phyloP scores from a whole-genome alignment of 1,140 invertebrate species.

The Lysiphlebus fabarum region DNA sequence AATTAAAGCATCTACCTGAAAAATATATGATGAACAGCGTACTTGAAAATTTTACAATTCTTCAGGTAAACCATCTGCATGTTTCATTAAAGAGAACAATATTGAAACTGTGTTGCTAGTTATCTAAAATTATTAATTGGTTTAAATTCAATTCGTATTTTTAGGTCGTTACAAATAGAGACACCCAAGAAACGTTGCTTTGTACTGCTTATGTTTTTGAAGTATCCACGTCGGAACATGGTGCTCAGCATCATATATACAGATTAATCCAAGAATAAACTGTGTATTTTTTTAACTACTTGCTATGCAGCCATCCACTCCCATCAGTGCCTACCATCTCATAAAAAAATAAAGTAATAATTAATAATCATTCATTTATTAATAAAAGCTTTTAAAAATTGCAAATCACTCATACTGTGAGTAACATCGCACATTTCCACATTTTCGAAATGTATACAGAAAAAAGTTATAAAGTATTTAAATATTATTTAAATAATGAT shows the following conservation, averaged over 20 bases:
- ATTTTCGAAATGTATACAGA: slow-evolving; percentile 18
- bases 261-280: slow-evolving; percentile 89
- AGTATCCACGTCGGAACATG: slow-evolving; percentile 96
- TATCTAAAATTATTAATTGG: background rate
- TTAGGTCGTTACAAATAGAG: slow-evolving; percentile 95
- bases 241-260: slow-evolving; percentile 98
- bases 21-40: slow-evolving; percentile 99
- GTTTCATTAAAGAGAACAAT: too few relatives aligned
- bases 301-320: slow-evolving; percentile 58
- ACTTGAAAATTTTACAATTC: slow-evolving; percentile 98
- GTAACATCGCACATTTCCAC: slow-evolving; percentile 26
- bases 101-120: background rate
- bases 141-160: slow-evolving; percentile 31
- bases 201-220: slow-evolving; percentile 99
- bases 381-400: background rate
- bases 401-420: slow-evolving; percentile 14
- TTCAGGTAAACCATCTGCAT: slow-evolving; percentile 70
- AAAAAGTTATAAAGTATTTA: slow-evolving; percentile 2
- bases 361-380: slow-evolving; percentile 43
- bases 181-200: slow-evolving; percentile 96
- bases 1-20: slow-evolving; percentile 95
- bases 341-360: slow-evolving; percentile 22
- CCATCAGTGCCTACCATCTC: slow-evolving; percentile 59
- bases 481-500: too few relatives aligned
- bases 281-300: slow-evolving; percentile 50